Base-by-base conservation (phyloP, 2,797 vertebrate species). In the Semaprochilodus insignis region DNA sequence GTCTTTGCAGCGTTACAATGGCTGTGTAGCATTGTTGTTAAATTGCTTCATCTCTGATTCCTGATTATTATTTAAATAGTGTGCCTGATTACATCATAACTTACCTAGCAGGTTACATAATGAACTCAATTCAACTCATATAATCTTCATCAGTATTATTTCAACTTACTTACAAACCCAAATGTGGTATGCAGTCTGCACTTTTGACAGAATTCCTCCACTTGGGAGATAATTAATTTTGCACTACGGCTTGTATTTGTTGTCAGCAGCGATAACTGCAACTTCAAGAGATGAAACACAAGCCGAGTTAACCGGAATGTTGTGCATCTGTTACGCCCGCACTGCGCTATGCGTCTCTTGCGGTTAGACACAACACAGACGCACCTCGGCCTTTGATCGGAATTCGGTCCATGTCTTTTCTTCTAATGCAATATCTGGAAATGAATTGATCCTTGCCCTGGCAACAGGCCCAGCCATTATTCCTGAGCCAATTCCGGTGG, bases 401-500 rank as follows among this genome's bases (percentile, higher is more conserved):
- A 78, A n/a, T 31, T 67, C 48, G 57, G 51, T 44, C 51, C 23
- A 15, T 40, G 63, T 65, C 21, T 78, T 82, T 72, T 75, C 66
- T 76, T 65, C 1, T 63, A 62, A 40, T 54, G 51, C 63, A 70
- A 69, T 73, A 44, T 73, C 60, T 63, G 16, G 48, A 25, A 80
- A 80, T 62, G 19, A 62, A 77, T 48, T 52, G 54, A 19, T 79
- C 62, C 17, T 36, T 79, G n/a, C 36, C 52, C 36, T 62, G 57
- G 23, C 63, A 81, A 21, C 40, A 71, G n/a, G 76, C 55, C 69
- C 54, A 81, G 81, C 77, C 51, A 78, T 78, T 84, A 85, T 84
- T 84, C 66, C 44, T 78, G 25, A 66, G 80, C 74, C 67, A 79
- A 81, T 85, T 82, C 66, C 62, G 69, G 69, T 65, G 59, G 69